phyloP scores from a whole-genome alignment of 2,888 invertebrate species.

The Chironomus riparius region DNA sequence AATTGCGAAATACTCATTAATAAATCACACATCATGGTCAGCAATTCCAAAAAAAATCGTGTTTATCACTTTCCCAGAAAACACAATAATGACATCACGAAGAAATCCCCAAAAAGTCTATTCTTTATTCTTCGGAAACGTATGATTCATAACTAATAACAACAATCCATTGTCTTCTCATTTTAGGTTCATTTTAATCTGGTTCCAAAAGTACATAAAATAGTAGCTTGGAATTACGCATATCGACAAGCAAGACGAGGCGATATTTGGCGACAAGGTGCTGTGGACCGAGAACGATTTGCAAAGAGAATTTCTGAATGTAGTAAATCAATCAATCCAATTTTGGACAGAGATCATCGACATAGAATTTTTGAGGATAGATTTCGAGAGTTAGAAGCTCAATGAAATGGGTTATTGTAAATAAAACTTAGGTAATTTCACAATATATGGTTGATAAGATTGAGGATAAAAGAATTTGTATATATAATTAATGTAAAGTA shows the following conservation, averaged over 20 bases:
- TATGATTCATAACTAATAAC: no score
- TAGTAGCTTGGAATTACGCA: constrained; percentile 53
- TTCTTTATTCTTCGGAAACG: no score
- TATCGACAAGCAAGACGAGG: constrained; percentile 51
- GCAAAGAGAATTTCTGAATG: constrained; percentile 35
- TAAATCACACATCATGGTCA: no score
- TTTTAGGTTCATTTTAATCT: constrained; percentile 51
- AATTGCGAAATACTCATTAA: no score
- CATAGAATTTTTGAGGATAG: constrained; percentile 36
- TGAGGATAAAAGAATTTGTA: no score
- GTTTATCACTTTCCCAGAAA: no score
- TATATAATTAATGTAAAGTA: no score
- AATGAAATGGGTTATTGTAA: neutral
- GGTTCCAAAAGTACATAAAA: constrained; percentile 48
- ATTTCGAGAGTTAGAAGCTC: constrained; percentile 29
- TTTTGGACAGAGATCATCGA: constrained; percentile 37
- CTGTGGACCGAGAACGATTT: constrained; percentile 44
- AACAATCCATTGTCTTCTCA: constrained; percentile 11
- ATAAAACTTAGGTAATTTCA: neutral
- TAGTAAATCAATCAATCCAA: constrained; percentile 33
- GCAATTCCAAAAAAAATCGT: no score
- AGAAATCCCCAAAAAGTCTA: no score
- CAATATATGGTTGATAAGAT: neutral
- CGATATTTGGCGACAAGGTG: constrained; percentile 50
- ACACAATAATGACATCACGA: no score